A percentile compares a stretch with the other conserved stretches of the same genome.
These are phyloP conservation scores for Siderastrea radians DNA, from an alignment of 92 coral and sea anemone genomes.

Conservation along the genomic window DNA sequence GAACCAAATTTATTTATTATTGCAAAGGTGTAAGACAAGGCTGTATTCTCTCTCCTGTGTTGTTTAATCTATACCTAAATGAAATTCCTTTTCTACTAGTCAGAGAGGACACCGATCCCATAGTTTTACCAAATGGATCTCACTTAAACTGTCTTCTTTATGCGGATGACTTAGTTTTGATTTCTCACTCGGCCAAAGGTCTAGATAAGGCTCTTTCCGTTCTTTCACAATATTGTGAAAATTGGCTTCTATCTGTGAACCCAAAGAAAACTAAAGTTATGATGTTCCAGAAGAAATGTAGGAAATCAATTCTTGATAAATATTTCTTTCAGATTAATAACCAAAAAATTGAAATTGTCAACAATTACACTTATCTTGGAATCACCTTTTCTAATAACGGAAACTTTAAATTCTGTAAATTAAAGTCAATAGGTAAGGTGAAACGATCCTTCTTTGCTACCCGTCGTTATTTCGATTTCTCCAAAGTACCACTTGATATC, in stretches of 20 bases:
- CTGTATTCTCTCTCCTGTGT: not conserved
- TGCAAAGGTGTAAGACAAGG: not conserved
- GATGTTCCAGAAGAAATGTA: conserved; percentile 25
- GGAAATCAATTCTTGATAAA: conserved; percentile 23
- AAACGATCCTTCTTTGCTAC: too few species aligned
- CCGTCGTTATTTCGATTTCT: too few species aligned
- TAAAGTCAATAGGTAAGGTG: not conserved
- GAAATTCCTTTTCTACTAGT: not conserved
- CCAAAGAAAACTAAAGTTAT: conserved; percentile 26
- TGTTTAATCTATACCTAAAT: not conserved
- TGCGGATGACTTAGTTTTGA: conserved; percentile 33
- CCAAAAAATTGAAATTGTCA: conserved; percentile 10
- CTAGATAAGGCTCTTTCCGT: not conserved
- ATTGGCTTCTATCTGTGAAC: conserved; percentile 16
- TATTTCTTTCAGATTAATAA: not conserved
- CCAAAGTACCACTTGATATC: too few species aligned
- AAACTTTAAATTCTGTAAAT: not conserved
- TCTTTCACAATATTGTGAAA: not conserved
- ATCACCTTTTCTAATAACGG: conserved; percentile 6
- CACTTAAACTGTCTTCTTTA: conserved; percentile 20
- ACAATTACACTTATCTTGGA: conserved; percentile 23
- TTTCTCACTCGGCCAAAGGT: conserved; percentile 18
- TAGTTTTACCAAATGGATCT: conserved; percentile 25
- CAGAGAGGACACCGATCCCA: conserved; percentile 13
- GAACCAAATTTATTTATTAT: not conserved